Evolutionary conservation across 1,140 invertebrate genomes (phyloP), one percentile per base, ranked within the genome.

Genomic region (Anoplophora glabripennis): DNA sequence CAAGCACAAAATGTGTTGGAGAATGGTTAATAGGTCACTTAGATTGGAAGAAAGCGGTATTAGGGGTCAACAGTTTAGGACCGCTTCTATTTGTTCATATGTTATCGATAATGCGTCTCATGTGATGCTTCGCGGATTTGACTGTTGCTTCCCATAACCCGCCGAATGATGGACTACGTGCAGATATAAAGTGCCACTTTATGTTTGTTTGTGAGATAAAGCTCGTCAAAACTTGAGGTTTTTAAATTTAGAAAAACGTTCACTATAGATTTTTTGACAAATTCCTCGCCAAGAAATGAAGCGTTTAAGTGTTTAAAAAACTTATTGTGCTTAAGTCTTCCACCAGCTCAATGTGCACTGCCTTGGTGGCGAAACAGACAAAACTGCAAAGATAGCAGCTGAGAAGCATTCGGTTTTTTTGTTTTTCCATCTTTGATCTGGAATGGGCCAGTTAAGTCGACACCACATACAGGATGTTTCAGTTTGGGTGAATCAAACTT

Each of bases 161-260:
- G 40, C 77, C 76, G 40, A 71, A 67, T 48, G 74, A 66, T 2
- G 70, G 61, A 12, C 62, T 66, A 18, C 34, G 4, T 0, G 72
- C 67, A n/a, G 69, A 69, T 33, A 70, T 76, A 57, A 79, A 78
- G 48, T 75, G 62, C 75, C 75, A 79, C 15, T 51, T 21, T 28
- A 65, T 58, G 7, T 44, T 52, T 10, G 35, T 28, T 34, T 53
- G 14, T n/a, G 36, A 17, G n/a, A 52, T 36, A 1, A 59, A 33
- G n/a, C 14, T 53, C 34, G 28, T 59, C 53, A 37, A 28, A 28
- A 28, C 21, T 53, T 59, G 7, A 4, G 10, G 4, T 42, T 51
- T n/a, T 53, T 28, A 53, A 59, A 53, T 45, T 53, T 53, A 0
- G 51, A 17, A 18, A 42, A 49, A 49, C 65, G 63, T 34, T 65